phyloP scores from a whole-genome alignment of 1,140 invertebrate species.

The Panonychus citri region DNA sequence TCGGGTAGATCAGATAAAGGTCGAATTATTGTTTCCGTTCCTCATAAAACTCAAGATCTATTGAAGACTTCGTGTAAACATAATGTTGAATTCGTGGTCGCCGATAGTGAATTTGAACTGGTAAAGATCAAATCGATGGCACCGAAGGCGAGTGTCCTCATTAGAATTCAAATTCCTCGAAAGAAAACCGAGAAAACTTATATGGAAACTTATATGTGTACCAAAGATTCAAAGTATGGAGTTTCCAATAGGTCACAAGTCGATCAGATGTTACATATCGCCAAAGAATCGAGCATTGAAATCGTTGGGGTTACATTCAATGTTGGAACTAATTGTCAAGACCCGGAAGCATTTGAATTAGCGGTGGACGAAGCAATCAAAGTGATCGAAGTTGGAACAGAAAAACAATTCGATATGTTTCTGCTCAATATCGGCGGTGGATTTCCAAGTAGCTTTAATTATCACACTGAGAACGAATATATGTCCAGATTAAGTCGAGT shows the following conservation, averaged over 20 bases:
- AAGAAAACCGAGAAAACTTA: too few relatives aligned
- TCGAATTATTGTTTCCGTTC: neutral
- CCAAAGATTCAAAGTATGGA: conserved; percentile 36
- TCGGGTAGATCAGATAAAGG: too few relatives aligned
- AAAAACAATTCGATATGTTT: conserved; percentile 41
- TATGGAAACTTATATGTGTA: too few relatives aligned
- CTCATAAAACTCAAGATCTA: neutral
- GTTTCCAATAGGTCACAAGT: conserved; percentile 59
- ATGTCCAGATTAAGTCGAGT: too few relatives aligned
- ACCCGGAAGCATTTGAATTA: conserved; percentile 39
- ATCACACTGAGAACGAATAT: too few relatives aligned
- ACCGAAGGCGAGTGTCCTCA: neutral
- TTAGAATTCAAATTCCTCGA: neutral
- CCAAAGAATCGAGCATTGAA: conserved; percentile 40
- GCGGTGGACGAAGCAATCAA: conserved; percentile 41
- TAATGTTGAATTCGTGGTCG: neutral
- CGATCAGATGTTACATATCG: conserved; percentile 41
- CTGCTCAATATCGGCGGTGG: conserved; percentile 65
- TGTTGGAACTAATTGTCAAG: conserved; percentile 54
- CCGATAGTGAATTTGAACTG: neutral
- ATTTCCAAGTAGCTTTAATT: neutral
- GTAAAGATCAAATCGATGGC: neutral
- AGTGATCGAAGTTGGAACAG: conserved; percentile 40
- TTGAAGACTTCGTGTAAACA: neutral
- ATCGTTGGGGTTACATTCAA: conserved; percentile 69